Evolutionary conservation across 2,113 vertebrate genomes (phyloP), one percentile per base, ranked within the genome.

Genomic region (Parus major): DNA sequence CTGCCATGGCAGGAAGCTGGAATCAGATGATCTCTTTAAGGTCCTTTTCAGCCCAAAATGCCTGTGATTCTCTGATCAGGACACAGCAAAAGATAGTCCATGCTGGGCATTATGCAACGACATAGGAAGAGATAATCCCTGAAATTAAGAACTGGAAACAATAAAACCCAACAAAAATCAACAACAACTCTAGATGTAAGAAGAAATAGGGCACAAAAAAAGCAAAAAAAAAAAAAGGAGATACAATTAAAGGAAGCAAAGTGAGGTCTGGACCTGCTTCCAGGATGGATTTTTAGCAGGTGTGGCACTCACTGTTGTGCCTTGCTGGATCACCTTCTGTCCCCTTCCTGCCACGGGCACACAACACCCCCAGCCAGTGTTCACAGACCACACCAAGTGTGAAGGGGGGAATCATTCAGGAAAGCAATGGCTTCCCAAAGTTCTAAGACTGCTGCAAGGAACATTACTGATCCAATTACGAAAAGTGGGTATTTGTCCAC

Each of bases 221-320:
- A 57, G 2, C 1, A 25, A 36, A 42, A 39, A 39, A 39, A 39
- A 39, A 12, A 11, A 11, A 12, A 8, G 0, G 0, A 31, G 11
- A 29, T 16, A 19, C 6, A 66, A 53, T 20, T 46, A 29, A 21
- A 86, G 47, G 19, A 23, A 56, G 23, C 3, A 23, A 82, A 73
- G 56, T 15, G 63, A 90, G 10, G 64, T 44, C 18, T 65, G 50
- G 31, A 69, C 25, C 28, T 55, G 35, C 39, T 31, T 84, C 36
- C 55, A 59, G 50, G 24, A n/a, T 39, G 18, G 18, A 29, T 16
- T 66, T 16, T 29, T n/a, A 36, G 24, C 21, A 21, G 36, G 42
- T 61, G 20, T 82, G 29, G 31, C n/a, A 79, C 16, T 18, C 28
- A 3, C 5, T 12, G 1, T 1, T 7, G 1, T 4, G 39, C 8